Evolutionary conservation across 2,888 invertebrate species (phyloP).

Genomic region (Stenchaetothrips biformis): DNA sequence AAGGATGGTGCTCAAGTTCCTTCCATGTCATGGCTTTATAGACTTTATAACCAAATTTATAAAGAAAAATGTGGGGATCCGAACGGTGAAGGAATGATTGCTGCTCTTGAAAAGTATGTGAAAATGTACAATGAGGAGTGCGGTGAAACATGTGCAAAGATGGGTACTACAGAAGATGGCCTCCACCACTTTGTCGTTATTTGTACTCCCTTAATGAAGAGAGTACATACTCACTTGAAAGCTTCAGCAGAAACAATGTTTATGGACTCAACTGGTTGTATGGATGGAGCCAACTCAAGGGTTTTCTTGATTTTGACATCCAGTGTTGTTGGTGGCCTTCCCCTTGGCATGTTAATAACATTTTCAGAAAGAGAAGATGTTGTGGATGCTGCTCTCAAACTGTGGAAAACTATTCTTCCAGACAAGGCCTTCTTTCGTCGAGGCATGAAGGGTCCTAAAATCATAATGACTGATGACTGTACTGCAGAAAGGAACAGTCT

Average conservation of each 20-base stretch:
- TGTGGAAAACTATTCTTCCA: neutral
- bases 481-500: conserved; percentile 33
- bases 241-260: conserved; percentile 30
- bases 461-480: conserved; percentile 35
- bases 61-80: conserved; percentile 16
- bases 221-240: neutral
- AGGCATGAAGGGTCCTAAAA: conserved; percentile 32
- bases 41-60: conserved; percentile 27
- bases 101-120: conserved; percentile 1
- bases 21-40: conserved; percentile 30
- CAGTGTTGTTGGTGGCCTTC: conserved; percentile 26
- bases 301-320: conserved; percentile 28
- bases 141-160: neutral
- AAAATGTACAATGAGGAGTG: conserved; percentile 5
- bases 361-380: neutral
- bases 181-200: conserved; percentile 27
- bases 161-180: neutral
- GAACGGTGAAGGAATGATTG: conserved; percentile 14
- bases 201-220: conserved; percentile 31
- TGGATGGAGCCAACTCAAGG: conserved; percentile 26
- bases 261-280: conserved; percentile 25
- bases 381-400: neutral
- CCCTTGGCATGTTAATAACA: conserved; percentile 27
- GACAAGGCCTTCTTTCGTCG: conserved; percentile 29
- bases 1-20: conserved; percentile 30